These are phyloP conservation scores for Corythornis leucogaster DNA, from an alignment of 2,797 vertebrate genomes.

Conservation along the genomic window DNA sequence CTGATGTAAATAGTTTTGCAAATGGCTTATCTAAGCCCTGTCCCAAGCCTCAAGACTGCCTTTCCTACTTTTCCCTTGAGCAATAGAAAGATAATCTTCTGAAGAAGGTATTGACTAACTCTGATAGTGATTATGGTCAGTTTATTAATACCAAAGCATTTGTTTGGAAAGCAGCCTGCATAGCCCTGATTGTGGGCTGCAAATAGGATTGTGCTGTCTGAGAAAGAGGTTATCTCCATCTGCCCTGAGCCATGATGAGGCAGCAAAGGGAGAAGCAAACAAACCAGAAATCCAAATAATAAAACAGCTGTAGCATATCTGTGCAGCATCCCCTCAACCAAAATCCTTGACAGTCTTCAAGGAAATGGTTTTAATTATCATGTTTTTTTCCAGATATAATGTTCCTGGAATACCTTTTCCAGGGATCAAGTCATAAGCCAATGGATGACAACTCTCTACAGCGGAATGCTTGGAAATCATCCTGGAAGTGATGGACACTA, in stretches of 20 bases:
- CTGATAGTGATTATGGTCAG: not conserved
- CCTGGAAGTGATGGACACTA: not conserved
- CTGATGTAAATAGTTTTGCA: not conserved
- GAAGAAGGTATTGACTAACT: not conserved
- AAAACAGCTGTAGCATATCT: constrained; percentile 36
- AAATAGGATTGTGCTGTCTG: not conserved
- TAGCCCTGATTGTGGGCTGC: not conserved
- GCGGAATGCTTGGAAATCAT: not conserved
- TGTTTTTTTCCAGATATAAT: not conserved
- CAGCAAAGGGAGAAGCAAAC: constrained; percentile 53
- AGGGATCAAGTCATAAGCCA: not conserved
- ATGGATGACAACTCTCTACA: not conserved
- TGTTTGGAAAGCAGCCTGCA: not conserved
- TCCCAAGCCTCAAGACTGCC: not conserved
- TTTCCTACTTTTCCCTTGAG: not conserved
- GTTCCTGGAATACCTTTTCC: constrained; percentile 50
- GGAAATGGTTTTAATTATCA: constrained; percentile 38
- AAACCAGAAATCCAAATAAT: constrained; percentile 24
- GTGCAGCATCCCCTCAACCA: not conserved
- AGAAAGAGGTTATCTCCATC: not conserved
- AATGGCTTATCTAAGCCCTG: not conserved
- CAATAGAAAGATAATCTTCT: not conserved
- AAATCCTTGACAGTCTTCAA: constrained; percentile 4
- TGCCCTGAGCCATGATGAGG: not conserved
- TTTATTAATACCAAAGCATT: not conserved